Evolutionary conservation across 2,888 invertebrate species (phyloP), one percentile per base, ranked within the genome.

Genomic region (Nemapogon koenigi): DNA sequence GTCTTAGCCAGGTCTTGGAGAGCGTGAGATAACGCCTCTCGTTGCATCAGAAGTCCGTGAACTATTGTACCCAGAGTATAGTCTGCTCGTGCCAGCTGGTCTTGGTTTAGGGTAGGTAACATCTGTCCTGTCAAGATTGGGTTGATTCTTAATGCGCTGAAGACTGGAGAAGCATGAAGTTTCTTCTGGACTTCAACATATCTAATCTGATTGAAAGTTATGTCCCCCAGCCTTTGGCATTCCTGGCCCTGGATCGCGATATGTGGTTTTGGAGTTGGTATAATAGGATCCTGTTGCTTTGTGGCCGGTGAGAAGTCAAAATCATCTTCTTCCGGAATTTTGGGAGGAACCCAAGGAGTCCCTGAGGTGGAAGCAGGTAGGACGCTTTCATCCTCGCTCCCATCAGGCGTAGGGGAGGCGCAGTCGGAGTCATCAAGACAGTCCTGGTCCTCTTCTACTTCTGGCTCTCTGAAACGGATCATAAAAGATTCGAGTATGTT

Each of bases 291-390:
- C 10, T 6, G 6, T 22, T 22, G 6, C 22, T 22, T 6, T 10
- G 10, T 10, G 6, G 6, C 6, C 10, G 22, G 22, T 22, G 10
- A 22, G 22, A 22, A 22, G 22, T 22, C 22, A 10, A 22, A 10
- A 6, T 22, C 22, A 30, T 28, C n/a, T 6, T 16, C 39, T 16
- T 29, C 35, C 3, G 8, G 22, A 15, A 26, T 15, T 16, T 3
- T 4, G n/a, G 36, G 26, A 8, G 36, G 16, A 11, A 16, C n/a
- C 36, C 36, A 36, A 26, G 26, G 8, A 13, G 14, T 31, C 16
- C 6, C 6, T 8, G 10, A 7, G 22, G 22, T 7, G 22, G 10
- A 22, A 22, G 6, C 8, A 22, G 22, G 22, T 8, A 8, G 6
- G 22, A 22, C 8, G 22, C n/a, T n/a, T n/a, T n/a, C n/a, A n/a